phyloP scores from a whole-genome alignment of 1,140 invertebrate genomes.

The Magallana angulata region DNA sequence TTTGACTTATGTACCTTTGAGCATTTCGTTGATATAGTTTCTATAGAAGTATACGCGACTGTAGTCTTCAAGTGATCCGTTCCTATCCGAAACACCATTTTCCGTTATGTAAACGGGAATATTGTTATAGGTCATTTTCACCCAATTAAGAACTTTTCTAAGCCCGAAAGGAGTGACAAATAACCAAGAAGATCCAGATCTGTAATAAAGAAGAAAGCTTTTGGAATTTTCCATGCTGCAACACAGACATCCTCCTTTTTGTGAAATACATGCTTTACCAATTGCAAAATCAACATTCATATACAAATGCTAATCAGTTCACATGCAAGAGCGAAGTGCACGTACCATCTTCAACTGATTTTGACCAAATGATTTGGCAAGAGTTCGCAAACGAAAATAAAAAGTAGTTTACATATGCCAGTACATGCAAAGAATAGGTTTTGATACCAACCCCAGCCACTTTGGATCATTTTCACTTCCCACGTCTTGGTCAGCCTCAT shows the following conservation, averaged over 20 bases:
- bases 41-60: constrained; percentile 81
- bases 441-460: constrained; percentile 19
- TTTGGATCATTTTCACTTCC: constrained; percentile 43
- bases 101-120: constrained; percentile 84
- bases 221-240: too few species aligned
- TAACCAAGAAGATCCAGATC: constrained; percentile 49
- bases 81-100: constrained; percentile 83
- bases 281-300: too few species aligned
- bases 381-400: too few species aligned
- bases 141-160: constrained; percentile 83
- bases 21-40: constrained; percentile 84
- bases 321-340: too few species aligned
- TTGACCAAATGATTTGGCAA: too few species aligned
- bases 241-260: too few species aligned
- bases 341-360: too few species aligned
- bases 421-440: too few species aligned
- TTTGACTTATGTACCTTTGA: constrained; percentile 76
- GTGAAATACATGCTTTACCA: too few species aligned
- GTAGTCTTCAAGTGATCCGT: constrained; percentile 80
- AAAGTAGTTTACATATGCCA: too few species aligned
- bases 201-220: not conserved
- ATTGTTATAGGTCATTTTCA: constrained; percentile 83
- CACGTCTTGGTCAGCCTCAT: constrained; percentile 45
- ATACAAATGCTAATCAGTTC: too few species aligned
- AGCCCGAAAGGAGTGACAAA: constrained; percentile 83